These are phyloP conservation scores for Eupithecia vulgata DNA, from an alignment of 2,888 invertebrate species.

Conservation along the genomic window DNA sequence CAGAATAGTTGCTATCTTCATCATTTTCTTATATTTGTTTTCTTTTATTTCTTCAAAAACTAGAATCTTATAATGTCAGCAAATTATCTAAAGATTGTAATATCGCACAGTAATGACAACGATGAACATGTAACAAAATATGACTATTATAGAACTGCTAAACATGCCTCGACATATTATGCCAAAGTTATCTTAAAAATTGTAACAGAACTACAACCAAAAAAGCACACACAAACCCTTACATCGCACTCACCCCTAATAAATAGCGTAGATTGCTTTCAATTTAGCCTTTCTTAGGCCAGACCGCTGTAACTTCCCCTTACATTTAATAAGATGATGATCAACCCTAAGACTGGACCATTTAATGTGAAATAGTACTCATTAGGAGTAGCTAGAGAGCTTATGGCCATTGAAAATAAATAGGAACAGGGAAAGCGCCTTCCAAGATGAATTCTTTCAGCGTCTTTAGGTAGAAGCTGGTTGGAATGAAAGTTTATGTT, in stretches of 20 bases:
- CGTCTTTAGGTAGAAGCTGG: slow-evolving; percentile 32
- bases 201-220: background rate
- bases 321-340: slow-evolving; percentile 36
- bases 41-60: no score
- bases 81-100: no score
- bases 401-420: slow-evolving; percentile 43
- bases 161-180: no score
- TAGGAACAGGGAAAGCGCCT: slow-evolving; percentile 42
- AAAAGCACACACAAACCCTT: slow-evolving; percentile 7
- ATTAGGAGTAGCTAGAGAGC: slow-evolving; percentile 36
- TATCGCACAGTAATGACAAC: no score
- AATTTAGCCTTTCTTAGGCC: slow-evolving; percentile 18
- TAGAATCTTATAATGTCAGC: no score
- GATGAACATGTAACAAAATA: no score
- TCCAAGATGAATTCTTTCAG: slow-evolving; percentile 35
- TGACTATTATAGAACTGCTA: no score
- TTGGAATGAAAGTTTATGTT: slow-evolving; percentile 28
- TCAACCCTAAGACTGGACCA: slow-evolving; percentile 34
- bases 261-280: slow-evolving; percentile 28
- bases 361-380: slow-evolving; percentile 41
- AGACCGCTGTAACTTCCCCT: slow-evolving; percentile 24
- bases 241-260: background rate
- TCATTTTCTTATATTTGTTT: no score
- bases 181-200: background rate
- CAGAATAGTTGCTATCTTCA: no score